Evolutionary conservation across 2,888 invertebrate species (phyloP).

Genomic region (Galerucella nymphaeae): DNA sequence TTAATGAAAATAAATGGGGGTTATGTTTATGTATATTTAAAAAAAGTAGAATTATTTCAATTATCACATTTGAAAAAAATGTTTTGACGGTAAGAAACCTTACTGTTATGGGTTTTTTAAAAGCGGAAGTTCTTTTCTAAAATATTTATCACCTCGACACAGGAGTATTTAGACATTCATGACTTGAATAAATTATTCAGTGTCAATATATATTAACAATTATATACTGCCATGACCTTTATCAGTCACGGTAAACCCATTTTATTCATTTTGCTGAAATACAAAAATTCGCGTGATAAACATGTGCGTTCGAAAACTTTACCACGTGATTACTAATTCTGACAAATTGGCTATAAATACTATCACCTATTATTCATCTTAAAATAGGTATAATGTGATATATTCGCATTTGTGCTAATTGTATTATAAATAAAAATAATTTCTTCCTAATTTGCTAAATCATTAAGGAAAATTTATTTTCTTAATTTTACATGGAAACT

Average conservation of each 20-base stretch:
- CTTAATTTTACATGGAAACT: too few relatives aligned
- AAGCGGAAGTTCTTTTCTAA: constrained; percentile 1
- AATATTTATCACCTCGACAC: background rate
- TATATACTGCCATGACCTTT: background rate
- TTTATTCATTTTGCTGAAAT: background rate
- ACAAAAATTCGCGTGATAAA: background rate
- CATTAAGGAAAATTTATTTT: too few relatives aligned
- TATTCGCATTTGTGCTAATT: background rate
- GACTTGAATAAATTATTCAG: background rate
- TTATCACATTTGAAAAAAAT: background rate
- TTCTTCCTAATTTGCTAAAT: too few relatives aligned
- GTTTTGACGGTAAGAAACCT: background rate
- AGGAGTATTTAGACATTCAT: background rate
- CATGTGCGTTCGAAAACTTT: background rate
- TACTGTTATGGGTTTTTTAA: background rate
- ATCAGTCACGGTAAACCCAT: background rate
- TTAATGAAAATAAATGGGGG: too few relatives aligned
- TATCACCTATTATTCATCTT: background rate
- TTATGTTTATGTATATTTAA: too few relatives aligned
- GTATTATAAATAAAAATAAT: too few relatives aligned
- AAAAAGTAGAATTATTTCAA: background rate
- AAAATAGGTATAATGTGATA: background rate
- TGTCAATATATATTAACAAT: background rate
- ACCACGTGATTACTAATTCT: background rate
- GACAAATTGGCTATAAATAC: background rate